Conservation (phyloP, 2,797 vertebrate species). For the Ctenochaetus hawaiiensis region DNA sequence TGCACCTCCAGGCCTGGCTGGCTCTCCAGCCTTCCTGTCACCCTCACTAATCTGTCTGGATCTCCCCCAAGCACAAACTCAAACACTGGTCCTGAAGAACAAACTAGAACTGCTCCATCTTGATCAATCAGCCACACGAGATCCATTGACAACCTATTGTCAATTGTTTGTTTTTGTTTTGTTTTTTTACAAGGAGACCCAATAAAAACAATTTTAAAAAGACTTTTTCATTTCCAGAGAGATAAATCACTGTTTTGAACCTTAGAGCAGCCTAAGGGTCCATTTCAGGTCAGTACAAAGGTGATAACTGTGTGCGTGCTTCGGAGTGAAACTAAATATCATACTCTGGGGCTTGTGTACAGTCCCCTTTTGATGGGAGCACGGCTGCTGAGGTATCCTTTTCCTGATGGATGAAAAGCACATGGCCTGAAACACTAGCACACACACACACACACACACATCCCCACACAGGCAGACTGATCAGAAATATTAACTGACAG, state of each 20-base stretch:
- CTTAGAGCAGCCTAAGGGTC: constrained; percentile 68
- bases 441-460: background rate
- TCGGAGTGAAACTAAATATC: constrained; percentile 75
- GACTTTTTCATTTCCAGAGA: constrained; percentile 31
- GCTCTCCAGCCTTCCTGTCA: constrained; percentile 62
- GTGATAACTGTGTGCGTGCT: constrained; percentile 72
- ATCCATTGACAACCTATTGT: constrained; percentile 63
- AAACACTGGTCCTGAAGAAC: constrained; percentile 76
- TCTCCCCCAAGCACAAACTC: constrained; percentile 83
- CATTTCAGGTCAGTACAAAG: constrained; percentile 78
- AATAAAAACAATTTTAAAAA: constrained; percentile 58
- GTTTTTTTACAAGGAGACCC: constrained; percentile 30
- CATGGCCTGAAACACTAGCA: constrained; percentile 25
- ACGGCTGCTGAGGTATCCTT: constrained; percentile 74
- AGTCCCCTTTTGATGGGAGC: constrained; percentile 74
- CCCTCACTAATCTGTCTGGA: constrained; percentile 81
- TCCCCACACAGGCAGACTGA: background rate
- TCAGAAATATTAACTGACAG: constrained; percentile 25
- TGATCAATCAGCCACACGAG: constrained; percentile 74
- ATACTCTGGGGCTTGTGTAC: constrained; percentile 60
- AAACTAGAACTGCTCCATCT: constrained; percentile 64
- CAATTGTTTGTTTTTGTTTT: constrained; percentile 25
- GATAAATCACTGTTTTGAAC: constrained; percentile 69
- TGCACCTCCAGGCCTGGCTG: constrained; percentile 70
- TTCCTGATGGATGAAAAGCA: constrained; percentile 81